Base-by-base conservation (phyloP, 2,888 invertebrate species). In the Dinocampus coccinellae region DNA sequence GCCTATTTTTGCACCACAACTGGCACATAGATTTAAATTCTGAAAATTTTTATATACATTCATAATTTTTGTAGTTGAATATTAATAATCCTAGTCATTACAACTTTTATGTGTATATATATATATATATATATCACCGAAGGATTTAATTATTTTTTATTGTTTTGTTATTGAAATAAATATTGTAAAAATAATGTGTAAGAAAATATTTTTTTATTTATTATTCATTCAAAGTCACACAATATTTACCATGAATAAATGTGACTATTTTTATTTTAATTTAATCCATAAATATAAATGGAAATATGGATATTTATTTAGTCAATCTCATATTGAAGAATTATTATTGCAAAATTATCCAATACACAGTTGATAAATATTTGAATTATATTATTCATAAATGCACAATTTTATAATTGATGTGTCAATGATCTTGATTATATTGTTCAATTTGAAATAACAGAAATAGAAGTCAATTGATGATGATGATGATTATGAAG, bases 41-140 rank as follows among this genome's bases (percentile, higher is more conserved):
- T 47, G 9, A 16, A 47, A 47, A n/a, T 16, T 20, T 3, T 29
- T 29, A 29, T 29, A 16, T 47, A 7, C 16, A 16, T n/a, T 47
- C 4, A 47, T 4, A 7, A 16, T n/a, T 47, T 47, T 47, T 9
- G 16, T 39, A 39, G 47, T n/a, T n/a, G 39, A 61, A 39, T 29
- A 39, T 29, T 63, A 63, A n/a, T n/a, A n/a, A 47, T 63, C 64
- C 53, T 64, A 64, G 64, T 53, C 55, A 60, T 22, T 22, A 20
- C 3, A 55, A 24, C 16, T 47, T 1, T 47, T 47, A 16, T 47
- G 16, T 47, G 16, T 47, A 47, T 20, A 47, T 7, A 16, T 29
- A 29, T 29, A 4, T 4, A 29, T 29, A 4, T 29, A 4, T 29
- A 4, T 29, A 29, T 29, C 7, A 29, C 29, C 7, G 29, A 47